A percentile compares a stretch with the other conserved stretches of the same genome.
Evolutionary conservation across 2,888 invertebrate genomes (phyloP).

Genomic region (Spialia ferax): DNA sequence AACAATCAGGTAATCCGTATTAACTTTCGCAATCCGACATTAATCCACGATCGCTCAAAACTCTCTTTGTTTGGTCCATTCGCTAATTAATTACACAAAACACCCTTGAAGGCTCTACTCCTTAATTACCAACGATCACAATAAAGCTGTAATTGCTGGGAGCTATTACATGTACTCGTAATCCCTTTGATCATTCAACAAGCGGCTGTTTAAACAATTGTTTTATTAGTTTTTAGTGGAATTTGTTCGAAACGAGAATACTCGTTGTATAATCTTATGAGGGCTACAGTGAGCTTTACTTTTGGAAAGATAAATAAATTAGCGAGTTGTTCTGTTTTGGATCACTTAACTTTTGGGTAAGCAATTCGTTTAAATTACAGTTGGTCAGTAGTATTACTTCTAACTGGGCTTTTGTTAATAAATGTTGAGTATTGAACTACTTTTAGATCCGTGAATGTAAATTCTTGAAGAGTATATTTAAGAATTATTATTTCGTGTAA

Average conservation of each 20-base stretch:
- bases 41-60: conserved; percentile 49
- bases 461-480: too few relatives aligned
- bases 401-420: too few relatives aligned
- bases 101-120: conserved; percentile 13
- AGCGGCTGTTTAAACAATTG: conserved; percentile 20
- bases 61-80: conserved; percentile 48
- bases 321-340: too few relatives aligned
- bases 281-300: too few relatives aligned
- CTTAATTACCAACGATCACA: conserved; percentile 37
- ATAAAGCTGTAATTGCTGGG: conserved; percentile 29
- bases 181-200: conserved; percentile 30
- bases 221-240: conserved; percentile 18
- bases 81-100: conserved; percentile 58
- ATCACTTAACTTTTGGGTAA: too few relatives aligned
- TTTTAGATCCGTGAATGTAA: too few relatives aligned
- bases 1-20: conserved; percentile 37
- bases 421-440: too few relatives aligned
- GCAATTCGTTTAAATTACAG: too few relatives aligned
- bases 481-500: too few relatives aligned
- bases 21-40: conserved; percentile 44
- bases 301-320: too few relatives aligned
- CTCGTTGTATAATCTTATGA: background rate
- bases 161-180: conserved; percentile 34
- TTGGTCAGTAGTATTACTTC: too few relatives aligned
- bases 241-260: background rate